Conservation (phyloP, 2,888 invertebrate genomes). For the Meloe dianella region DNA sequence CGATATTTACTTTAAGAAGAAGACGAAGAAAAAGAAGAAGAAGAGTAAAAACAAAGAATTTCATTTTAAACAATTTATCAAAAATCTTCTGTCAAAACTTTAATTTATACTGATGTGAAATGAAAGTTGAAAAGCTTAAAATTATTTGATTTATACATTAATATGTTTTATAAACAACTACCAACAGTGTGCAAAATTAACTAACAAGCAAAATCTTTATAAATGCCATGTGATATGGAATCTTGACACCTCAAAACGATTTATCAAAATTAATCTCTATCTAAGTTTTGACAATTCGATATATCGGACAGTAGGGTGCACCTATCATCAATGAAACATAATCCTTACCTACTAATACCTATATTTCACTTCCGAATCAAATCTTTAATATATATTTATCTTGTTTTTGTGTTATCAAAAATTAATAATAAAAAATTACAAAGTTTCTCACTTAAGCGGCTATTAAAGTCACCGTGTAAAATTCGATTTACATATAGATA, state of each 20-base stretch:
- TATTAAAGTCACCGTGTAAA: neutral
- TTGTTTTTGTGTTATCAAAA: neutral
- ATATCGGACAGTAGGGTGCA: constrained; percentile 2
- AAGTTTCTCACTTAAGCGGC: neutral
- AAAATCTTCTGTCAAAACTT: neutral
- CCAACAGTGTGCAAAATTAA: neutral
- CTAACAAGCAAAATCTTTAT: constrained; percentile 2
- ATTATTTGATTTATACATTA: constrained; percentile 7
- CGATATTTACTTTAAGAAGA: neutral
- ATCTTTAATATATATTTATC: neutral
- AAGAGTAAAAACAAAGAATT: neutral
- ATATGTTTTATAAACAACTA: constrained; percentile 8
- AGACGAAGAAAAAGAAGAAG: neutral
- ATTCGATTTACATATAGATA: neutral
- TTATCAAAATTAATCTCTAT: constrained; percentile 9
- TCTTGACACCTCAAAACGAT: neutral
- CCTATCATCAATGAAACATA: neutral
- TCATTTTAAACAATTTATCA: neutral
- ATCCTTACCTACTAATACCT: neutral
- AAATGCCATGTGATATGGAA: neutral
- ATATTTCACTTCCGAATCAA: neutral
- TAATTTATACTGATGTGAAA: neutral
- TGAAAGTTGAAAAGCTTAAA: neutral
- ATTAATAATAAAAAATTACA: neutral
- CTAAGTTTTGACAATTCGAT: constrained; percentile 3